Evolutionary conservation across 2,888 invertebrate species (phyloP).

Genomic region (Andricus curvator): DNA sequence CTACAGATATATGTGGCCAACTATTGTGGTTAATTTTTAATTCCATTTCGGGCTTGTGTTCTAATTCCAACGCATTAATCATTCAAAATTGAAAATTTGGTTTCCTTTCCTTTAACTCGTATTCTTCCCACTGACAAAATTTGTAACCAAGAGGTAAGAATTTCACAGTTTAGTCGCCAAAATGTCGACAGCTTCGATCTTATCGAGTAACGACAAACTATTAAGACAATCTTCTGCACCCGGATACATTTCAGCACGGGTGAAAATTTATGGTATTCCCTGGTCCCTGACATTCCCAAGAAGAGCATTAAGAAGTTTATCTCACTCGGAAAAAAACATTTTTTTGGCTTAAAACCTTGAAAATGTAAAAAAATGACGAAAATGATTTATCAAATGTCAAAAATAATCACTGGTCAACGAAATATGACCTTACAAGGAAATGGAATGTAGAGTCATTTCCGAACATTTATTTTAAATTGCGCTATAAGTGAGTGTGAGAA

Average conservation of each 20-base stretch:
- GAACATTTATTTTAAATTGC: too few species aligned
- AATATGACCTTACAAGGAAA: too few species aligned
- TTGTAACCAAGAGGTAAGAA: background rate
- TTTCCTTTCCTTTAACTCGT: background rate
- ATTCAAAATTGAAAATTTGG: background rate
- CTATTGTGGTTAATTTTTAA: too few species aligned
- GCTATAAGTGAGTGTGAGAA: too few species aligned
- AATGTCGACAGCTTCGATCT: constrained; percentile 10
- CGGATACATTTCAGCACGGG: constrained; percentile 8
- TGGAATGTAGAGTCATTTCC: too few species aligned
- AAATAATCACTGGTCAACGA: background rate
- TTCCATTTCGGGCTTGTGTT: too few species aligned
- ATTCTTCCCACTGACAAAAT: background rate
- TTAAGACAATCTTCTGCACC: constrained; percentile 27
- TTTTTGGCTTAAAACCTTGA: too few species aligned
- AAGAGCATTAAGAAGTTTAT: background rate
- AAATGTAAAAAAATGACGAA: too few species aligned
- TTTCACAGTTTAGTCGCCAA: constrained; percentile 32
- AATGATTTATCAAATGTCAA: background rate
- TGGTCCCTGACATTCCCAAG: background rate
- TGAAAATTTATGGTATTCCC: constrained; percentile 6
- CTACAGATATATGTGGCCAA: too few species aligned
- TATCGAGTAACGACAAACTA: constrained; percentile 17
- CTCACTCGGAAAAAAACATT: too few species aligned
- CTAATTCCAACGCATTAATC: too few species aligned